Evolutionary conservation across 2,797 vertebrate species (phyloP), one percentile per base, ranked within the genome.

Genomic region (Catostomus latipinnis): DNA sequence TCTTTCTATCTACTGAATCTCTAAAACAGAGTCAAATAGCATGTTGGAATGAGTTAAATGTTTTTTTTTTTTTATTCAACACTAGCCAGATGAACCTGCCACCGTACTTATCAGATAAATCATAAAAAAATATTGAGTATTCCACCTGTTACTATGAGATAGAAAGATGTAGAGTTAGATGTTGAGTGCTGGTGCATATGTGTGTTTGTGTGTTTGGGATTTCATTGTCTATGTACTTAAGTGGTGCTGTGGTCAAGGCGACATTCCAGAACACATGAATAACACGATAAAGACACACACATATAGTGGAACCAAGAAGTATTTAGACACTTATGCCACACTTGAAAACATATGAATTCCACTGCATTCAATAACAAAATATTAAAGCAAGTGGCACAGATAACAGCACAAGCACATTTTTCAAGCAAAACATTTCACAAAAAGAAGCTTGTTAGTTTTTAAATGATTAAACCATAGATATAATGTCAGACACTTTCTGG

Each of bases 211-310:
- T 57, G 56, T 45, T 9, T 61, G 14, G 10, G 12, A 57, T 34
- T 16, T 76, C 16, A 58, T 8, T 78, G 63, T 78, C 67, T 54
- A 63, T 72, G 91, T 72, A 63, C 50, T 16, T 45, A 89, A 79
- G 65, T 69, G 92, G 91, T 86, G 92, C 90, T 92, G 90, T 94
- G 93, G 94, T 94, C 92, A 85, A 91, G 94, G 94, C 95, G 92
- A 89, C 95, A 96, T 97, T 96, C 95, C 94, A 90, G 74, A 89
- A 86, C 85, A 93, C 94, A 92, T 95, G 96, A 94, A 88, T 85
- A 89, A 86, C 81, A 49, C 50, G 13, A n/a, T 11, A 49, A 8
- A 34, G 9, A 43, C 66, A 14, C 8, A 9, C 10, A 18, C 16
- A 52, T 1, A 34, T 3, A 34, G 34, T 34, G 34, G 34, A 34